Evolutionary conservation across 2,888 invertebrate genomes (phyloP), one percentile per base, ranked within the genome.

Genomic region (Latrodectus hesperus): DNA sequence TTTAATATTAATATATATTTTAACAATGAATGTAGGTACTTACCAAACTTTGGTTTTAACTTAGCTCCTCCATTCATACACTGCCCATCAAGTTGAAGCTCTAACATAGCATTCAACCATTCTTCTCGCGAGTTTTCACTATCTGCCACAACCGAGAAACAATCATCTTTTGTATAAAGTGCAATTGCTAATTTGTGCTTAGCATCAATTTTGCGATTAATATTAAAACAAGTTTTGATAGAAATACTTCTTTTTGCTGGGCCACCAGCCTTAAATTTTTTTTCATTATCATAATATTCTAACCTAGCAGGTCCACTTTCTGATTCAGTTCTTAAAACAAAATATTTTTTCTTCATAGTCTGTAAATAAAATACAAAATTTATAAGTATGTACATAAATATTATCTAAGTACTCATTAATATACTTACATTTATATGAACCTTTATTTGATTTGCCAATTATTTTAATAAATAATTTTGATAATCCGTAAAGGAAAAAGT

Each of bases 311-410:
- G 94, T 68, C 93, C 93, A 76, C 95, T 95, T 0, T 94, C 92
- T 14, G 95, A 95, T 91, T 97, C 97, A 76, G 95, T 95, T 88
- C 96, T 94, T 88, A 98, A 93, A 60, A 98, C 97, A 93, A 98
- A 98, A 93, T 94, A 98, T 93, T 98, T 98, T 93, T 96, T 97
- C 93, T 96, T 96, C 94, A 96, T 96, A n/a, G 97, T 97, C 94
- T 94, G 65, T 1, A 80, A 82, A 51, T 11, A n/a, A 52, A 65
- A 60, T 71, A 70, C 64, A 60, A 60, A 68, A 17, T 22, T 68
- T 22, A 17, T 68, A 22, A 38, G 38, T 6, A 38, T 38, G 6
- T 3, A 38, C 38, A 38, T 6, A 6, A 4, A 38, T 6, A 38
- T 38, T 38, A 38, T 38, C 1, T 38, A 38, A 6, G 38, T 38